phyloP scores from a whole-genome alignment of 64 coral and sea anemone genomes.

The Montipora cactus region DNA sequence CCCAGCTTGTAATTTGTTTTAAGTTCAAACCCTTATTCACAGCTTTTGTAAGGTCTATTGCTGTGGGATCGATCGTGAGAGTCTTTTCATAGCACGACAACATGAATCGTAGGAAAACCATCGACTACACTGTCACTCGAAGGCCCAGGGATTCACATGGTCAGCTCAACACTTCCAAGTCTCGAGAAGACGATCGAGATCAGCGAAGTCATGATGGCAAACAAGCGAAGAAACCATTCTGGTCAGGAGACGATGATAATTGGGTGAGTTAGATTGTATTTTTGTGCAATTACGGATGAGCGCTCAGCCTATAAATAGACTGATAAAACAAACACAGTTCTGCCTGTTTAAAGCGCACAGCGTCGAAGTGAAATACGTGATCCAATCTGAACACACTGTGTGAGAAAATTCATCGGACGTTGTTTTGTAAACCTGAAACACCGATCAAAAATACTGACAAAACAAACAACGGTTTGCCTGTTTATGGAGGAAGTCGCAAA shows the following conservation, averaged over 20 bases:
- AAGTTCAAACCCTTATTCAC: no score
- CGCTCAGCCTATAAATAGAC: no score
- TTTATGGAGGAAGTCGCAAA: no score
- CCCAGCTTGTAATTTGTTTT: no score
- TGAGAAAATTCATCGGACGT: no score
- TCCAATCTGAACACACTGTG: no score
- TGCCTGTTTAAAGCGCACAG: no score
- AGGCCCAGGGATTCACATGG: conserved; percentile 17
- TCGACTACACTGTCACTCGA: conserved; percentile 47
- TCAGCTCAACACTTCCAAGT: background rate
- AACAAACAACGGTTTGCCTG: no score
- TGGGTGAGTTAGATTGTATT: conserved; percentile 8
- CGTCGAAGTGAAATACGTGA: no score
- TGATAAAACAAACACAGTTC: no score
- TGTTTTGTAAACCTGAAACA: no score
- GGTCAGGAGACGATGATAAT: conserved; percentile 27
- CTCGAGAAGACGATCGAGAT: conserved; percentile 15
- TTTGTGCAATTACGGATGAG: background rate
- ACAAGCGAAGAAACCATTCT: conserved; percentile 13
- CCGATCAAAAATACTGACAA: no score
- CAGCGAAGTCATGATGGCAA: background rate
- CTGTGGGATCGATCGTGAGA: background rate
- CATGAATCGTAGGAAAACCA: conserved; percentile 47
- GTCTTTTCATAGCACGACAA: background rate
- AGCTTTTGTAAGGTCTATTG: background rate